A percentile compares a stretch with the other conserved stretches of the same genome.
phyloP scores from a whole-genome alignment of 35 echinoderm and acorn worm species.

The Apostichopus japonicus region DNA sequence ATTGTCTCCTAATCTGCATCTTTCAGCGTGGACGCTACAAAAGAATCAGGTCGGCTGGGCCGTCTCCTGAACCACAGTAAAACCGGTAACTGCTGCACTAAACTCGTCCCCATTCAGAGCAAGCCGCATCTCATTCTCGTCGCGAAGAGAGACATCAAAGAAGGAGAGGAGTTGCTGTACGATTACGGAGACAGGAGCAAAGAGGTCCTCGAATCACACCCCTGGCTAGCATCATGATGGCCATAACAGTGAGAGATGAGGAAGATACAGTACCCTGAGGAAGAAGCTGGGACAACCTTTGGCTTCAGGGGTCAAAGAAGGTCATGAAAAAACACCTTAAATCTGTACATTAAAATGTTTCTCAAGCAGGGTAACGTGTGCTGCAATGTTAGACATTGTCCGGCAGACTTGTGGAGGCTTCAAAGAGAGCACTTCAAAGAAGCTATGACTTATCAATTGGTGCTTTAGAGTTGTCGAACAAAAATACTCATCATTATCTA shows the following conservation, averaged over 20 bases:
- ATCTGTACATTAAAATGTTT: no score
- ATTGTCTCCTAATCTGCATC: background rate
- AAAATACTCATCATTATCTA: no score
- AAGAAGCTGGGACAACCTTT: background rate
- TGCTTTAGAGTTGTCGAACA: no score
- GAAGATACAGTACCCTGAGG: background rate
- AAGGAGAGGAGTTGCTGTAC: constrained; percentile 83
- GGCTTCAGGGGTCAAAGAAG: no score
- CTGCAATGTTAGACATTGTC: no score
- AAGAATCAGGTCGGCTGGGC: constrained; percentile 81
- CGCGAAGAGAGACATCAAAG: constrained; percentile 75
- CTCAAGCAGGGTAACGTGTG: no score
- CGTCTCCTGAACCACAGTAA: constrained; percentile 95
- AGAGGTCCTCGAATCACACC: constrained; percentile 74
- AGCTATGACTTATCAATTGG: no score
- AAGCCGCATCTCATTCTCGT: constrained; percentile 83
- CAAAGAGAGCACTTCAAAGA: no score
- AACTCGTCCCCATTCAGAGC: constrained; percentile 61
- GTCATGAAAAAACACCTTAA: no score
- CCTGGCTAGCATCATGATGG: constrained; percentile 79
- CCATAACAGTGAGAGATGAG: no score
- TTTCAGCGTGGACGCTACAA: constrained; percentile 85
- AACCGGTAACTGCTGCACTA: constrained; percentile 87
- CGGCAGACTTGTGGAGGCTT: no score
- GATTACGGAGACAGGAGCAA: constrained; percentile 94